phyloP scores from a whole-genome alignment of 2,888 invertebrate genomes.

The Drosophila mayaguana region DNA sequence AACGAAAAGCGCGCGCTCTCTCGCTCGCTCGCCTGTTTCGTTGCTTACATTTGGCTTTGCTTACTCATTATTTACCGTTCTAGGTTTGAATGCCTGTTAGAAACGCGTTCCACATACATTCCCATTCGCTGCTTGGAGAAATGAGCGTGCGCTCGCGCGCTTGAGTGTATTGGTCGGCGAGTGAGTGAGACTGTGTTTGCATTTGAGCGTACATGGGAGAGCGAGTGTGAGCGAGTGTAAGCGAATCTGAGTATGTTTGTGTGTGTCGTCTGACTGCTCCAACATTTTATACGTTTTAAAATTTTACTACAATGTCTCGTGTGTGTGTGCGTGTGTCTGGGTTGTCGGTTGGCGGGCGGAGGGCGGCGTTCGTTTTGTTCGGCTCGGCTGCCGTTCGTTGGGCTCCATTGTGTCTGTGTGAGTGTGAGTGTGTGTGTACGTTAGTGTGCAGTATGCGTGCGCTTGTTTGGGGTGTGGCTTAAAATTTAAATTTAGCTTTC shows the following conservation, averaged over 20 bases:
- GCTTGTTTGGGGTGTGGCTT: constrained; percentile 84
- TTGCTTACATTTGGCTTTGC: constrained; percentile 32
- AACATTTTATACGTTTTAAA: constrained; percentile 82
- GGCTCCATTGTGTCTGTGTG: constrained; percentile 62
- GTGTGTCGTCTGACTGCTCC: constrained; percentile 61
- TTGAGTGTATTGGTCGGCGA: constrained; percentile 34
- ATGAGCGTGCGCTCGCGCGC: constrained; percentile 34
- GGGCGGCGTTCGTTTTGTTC: constrained; percentile 40
- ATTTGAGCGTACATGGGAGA: constrained; percentile 32
- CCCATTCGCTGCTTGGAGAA: constrained; percentile 61
- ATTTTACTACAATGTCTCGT: constrained; percentile 69
- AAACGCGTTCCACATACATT: constrained; percentile 71
- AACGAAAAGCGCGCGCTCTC: constrained; percentile 24
- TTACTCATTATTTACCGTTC: constrained; percentile 67
- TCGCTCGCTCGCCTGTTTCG: constrained; percentile 31
- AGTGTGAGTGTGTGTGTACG: constrained; percentile 41
- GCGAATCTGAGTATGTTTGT: constrained; percentile 23
- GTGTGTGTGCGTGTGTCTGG: constrained; percentile 12
- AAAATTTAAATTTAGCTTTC: constrained; percentile 84
- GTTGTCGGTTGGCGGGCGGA: constrained; percentile 16
- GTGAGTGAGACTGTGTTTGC: constrained; percentile 39
- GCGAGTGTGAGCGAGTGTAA: constrained; percentile 26
- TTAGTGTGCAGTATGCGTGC: constrained; percentile 69
- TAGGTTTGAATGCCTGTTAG: constrained; percentile 65
- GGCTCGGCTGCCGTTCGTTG: constrained; percentile 63